Conservation (phyloP, 2,888 invertebrate genomes). For the Axea sp. region DNA sequence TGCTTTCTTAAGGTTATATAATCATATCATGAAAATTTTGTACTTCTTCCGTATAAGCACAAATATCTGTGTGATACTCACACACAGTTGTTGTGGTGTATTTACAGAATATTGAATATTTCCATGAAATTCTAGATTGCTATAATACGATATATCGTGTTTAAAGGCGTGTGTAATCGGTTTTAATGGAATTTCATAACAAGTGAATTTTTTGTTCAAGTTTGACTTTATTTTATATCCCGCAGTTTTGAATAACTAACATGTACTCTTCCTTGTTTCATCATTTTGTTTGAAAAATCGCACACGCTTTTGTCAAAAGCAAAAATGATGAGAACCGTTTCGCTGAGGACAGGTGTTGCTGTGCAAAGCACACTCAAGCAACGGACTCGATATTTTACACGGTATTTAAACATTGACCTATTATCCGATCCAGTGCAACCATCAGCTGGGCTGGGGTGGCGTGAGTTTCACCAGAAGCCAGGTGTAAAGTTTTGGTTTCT, state of each 20-base stretch:
- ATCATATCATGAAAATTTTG: too few species aligned
- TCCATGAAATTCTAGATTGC: too few species aligned
- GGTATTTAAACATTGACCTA: slow-evolving; percentile 78
- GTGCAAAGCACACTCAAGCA: background rate
- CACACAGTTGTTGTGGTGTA: too few species aligned
- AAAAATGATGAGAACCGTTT: background rate
- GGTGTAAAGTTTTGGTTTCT: slow-evolving; percentile 88
- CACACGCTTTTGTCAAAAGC: background rate
- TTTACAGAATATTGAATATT: too few species aligned
- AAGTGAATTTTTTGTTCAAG: too few species aligned
- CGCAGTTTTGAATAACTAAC: slow-evolving; percentile 1
- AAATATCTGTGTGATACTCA: too few species aligned
- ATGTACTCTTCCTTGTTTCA: background rate
- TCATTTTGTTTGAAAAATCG: background rate
- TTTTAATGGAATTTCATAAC: too few species aligned
- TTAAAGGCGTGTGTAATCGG: too few species aligned
- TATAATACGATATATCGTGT: too few species aligned
- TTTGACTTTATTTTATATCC: too few species aligned
- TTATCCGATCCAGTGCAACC: slow-evolving; percentile 80
- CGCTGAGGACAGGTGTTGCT: background rate
- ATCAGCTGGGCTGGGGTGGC: slow-evolving; percentile 85
- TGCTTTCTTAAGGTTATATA: too few species aligned
- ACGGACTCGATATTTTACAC: slow-evolving; percentile 6
- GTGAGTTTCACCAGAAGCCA: slow-evolving; percentile 89
- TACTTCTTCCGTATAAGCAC: too few species aligned